phyloP scores from a whole-genome alignment of 2,113 vertebrate species.

The Peromyscus maniculatus region DNA sequence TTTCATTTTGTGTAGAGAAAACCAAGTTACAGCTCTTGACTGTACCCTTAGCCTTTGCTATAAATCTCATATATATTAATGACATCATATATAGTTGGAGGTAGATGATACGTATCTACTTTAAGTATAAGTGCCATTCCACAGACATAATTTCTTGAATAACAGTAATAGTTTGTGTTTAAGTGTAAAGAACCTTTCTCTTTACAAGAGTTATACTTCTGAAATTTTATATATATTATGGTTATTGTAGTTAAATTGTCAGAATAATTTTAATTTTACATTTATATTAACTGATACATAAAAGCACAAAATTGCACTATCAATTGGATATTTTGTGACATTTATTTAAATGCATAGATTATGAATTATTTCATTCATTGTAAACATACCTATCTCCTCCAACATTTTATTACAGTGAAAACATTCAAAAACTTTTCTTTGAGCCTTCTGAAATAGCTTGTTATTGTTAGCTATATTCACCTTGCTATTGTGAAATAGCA shows the following conservation, averaged over 20 bases:
- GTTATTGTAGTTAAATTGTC: background rate
- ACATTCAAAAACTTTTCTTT: background rate
- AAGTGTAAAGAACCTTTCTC: background rate
- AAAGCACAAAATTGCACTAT: background rate
- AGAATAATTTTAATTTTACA: conserved; percentile 8
- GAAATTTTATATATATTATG: conserved; percentile 27
- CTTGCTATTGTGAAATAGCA: background rate
- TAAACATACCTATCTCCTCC: background rate
- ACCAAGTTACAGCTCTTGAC: background rate
- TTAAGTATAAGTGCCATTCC: conserved; percentile 11
- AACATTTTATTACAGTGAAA: background rate
- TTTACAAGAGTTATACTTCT: conserved; percentile 40
- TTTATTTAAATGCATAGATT: background rate
- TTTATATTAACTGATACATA: background rate
- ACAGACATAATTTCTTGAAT: background rate
- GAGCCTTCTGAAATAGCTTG: background rate
- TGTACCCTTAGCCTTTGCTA: background rate
- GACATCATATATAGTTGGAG: background rate
- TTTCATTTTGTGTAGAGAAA: conserved; percentile 5
- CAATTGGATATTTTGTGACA: background rate
- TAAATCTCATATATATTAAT: background rate
- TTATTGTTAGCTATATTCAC: background rate
- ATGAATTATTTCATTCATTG: background rate
- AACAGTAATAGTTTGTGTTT: conserved; percentile 17
- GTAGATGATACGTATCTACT: background rate